phyloP scores from a whole-genome alignment of 23 tunicate species.

The Botrylloides violaceus region DNA sequence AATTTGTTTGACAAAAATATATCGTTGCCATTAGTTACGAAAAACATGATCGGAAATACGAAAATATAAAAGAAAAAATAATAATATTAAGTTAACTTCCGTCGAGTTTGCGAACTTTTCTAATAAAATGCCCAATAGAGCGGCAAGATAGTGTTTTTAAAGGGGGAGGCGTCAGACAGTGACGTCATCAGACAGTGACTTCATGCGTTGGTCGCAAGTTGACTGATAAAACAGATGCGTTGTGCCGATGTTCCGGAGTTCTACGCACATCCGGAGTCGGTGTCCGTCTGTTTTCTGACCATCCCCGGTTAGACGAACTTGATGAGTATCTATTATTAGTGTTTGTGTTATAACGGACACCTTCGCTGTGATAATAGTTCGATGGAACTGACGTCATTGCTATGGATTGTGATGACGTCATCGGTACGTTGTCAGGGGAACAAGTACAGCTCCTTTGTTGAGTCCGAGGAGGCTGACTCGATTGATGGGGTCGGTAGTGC shows the following conservation, averaged over 20 bases:
- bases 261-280: conserved; percentile 6
- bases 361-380: not conserved
- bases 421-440: conserved; percentile 7
- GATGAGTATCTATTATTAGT: conserved; percentile 2
- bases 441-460: conserved; percentile 19
- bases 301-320: not conserved
- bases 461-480: too few relatives aligned
- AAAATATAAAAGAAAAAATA: too few relatives aligned
- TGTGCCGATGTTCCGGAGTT: conserved; percentile 7
- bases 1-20: too few relatives aligned
- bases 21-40: too few relatives aligned
- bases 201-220: conserved; percentile 10
- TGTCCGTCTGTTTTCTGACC: conserved; percentile 12
- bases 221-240: conserved; percentile 11
- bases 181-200: not conserved
- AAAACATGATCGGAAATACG: too few relatives aligned
- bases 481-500: conserved; percentile 19
- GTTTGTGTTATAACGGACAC: not conserved
- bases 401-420: conserved; percentile 7
- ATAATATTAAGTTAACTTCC: not conserved
- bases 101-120: not conserved
- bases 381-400: conserved; percentile 10
- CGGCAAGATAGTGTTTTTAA: not conserved
- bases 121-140: not conserved
- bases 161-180: not conserved